Base-by-base conservation (phyloP, 2,797 vertebrate genomes). In the Xenopus petersii region DNA sequence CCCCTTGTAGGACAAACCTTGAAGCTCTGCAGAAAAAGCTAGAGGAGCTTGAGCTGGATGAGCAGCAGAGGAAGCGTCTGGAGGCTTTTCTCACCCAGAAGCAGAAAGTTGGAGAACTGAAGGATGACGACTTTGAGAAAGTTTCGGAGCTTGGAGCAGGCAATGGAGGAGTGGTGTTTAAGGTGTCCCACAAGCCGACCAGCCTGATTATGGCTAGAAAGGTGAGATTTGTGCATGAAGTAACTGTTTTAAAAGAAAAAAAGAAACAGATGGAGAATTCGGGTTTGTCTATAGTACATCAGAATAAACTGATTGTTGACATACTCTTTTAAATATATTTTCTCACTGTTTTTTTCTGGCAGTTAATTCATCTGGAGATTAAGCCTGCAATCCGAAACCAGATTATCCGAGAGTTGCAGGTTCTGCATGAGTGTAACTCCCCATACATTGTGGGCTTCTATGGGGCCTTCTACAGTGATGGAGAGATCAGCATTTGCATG, bases 41-140 rank as follows among this genome's bases (percentile, higher is more conserved):
- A 68, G 97, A 98, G 82, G 96, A 99, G 86, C 87, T 98, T 46
- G 98, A 99, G 85, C 84, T 99, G 61, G 98, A 99, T 12, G 97
- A 98, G 81, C 97, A 99, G 89, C 98, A 99, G 82, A 88, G 94
- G 12, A 98, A 98, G 82, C 95, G 97, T 47, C 92, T 99, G 12
- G 98, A 99, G 86, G 96, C 96, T 7, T 99, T 99, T 81, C 92
- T 99, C 59, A 98, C 97, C 16, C 97, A 98, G 93, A 99, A 99
- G 79, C 98, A 99, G 88, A 98, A 98, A 79, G 98, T 99, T 24
- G 98, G 97, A 6, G 98, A 99, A 81, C 88, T 99, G 80, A 98
- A 98, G 86, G 98, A 98, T 26, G 98, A 99, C 0, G 98, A 99
- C 89, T 98, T 99, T 12, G 96, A 98, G 90, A 99, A 99, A 90